These are phyloP conservation scores for Blastobasis lacticolella DNA, from an alignment of 2,888 invertebrate genomes.

Conservation along the genomic window DNA sequence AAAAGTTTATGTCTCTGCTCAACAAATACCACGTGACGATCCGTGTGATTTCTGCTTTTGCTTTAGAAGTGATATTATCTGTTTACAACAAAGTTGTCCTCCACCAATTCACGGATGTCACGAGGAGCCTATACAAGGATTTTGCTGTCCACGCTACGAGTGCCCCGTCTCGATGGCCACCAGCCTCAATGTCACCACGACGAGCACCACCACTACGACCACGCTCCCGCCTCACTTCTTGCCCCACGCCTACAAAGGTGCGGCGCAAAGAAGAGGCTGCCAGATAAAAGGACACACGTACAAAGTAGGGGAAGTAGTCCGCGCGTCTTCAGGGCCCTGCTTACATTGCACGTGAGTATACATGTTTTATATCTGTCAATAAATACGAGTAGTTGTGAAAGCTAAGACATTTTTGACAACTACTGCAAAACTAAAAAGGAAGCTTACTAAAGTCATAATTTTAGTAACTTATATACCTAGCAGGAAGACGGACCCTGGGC, in stretches of 20 bases:
- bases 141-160: slow-evolving; percentile 96
- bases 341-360: slow-evolving; percentile 94
- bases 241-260: slow-evolving; percentile 84
- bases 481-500: no score
- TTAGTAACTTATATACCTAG: not conserved
- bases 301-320: slow-evolving; percentile 88
- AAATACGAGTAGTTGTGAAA: no score
- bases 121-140: slow-evolving; percentile 93
- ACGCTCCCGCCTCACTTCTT: slow-evolving; percentile 89
- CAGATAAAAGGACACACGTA: slow-evolving; percentile 90
- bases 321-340: slow-evolving; percentile 92
- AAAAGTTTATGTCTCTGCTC: slow-evolving; percentile 93
- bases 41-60: slow-evolving; percentile 98
- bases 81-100: slow-evolving; percentile 95
- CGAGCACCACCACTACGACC: slow-evolving; percentile 89
- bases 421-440: not conserved
- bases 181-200: slow-evolving; percentile 87
- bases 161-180: slow-evolving; percentile 93
- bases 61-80: slow-evolving; percentile 96
- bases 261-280: slow-evolving; percentile 85
- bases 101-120: slow-evolving; percentile 94
- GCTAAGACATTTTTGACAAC: no score
- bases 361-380: not conserved
- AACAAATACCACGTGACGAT: slow-evolving; percentile 95
- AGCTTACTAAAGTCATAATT: not conserved